phyloP scores from a whole-genome alignment of 2,888 invertebrate genomes.

The Charanyca ferruginea region DNA sequence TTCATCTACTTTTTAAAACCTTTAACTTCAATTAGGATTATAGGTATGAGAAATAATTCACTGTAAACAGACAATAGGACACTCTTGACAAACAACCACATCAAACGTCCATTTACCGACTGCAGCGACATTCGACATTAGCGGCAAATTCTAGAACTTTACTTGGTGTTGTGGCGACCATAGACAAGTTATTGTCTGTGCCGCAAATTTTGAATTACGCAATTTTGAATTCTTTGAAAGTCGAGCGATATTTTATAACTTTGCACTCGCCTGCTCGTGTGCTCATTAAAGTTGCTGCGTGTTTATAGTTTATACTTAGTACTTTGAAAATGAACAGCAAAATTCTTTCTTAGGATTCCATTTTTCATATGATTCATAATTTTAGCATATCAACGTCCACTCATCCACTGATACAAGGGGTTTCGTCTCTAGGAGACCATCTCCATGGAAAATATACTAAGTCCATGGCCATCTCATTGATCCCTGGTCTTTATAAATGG shows the following conservation, averaged over 20 bases:
- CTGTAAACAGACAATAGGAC: conserved; percentile 92
- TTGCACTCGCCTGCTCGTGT: too few species aligned
- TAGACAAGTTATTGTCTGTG: conserved; percentile 70
- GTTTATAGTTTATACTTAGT: too few species aligned
- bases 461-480: too few species aligned
- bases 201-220: conserved; percentile 15
- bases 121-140: conserved; percentile 88
- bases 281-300: too few species aligned
- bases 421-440: too few species aligned
- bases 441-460: too few species aligned
- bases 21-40: conserved; percentile 87
- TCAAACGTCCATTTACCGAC: conserved; percentile 93
- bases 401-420: neutral
- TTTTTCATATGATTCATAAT: too few species aligned
- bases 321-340: too few species aligned
- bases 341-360: too few species aligned
- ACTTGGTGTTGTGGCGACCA: conserved; percentile 76
- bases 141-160: conserved; percentile 83
- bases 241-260: too few species aligned
- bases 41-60: conserved; percentile 86
- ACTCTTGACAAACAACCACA: conserved; percentile 92
- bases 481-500: too few species aligned
- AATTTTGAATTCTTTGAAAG: neutral
- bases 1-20: conserved; percentile 93
- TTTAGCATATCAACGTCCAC: neutral